Evolutionary conservation across 2,888 invertebrate genomes (phyloP), one percentile per base, ranked within the genome.

Genomic region (Ennomos quercinarius): DNA sequence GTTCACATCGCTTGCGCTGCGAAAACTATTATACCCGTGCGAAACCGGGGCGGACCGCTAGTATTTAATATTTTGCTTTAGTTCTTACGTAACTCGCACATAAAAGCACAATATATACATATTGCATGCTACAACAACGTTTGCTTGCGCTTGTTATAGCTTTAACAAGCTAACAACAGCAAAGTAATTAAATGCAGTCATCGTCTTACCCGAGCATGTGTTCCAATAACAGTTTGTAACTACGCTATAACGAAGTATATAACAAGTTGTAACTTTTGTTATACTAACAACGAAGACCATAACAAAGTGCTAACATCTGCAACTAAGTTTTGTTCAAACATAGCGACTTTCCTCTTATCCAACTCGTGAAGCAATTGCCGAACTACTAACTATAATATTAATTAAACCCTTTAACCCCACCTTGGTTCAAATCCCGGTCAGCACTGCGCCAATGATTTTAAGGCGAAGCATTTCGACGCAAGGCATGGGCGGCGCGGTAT

Each of bases 181-280:
- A 40, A 48, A 52, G 49, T 49, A 59, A 59, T 54, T 54, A 54
- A 58, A 59, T 53, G 37, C 39, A 41, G 53, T 37, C 41, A 48
- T 34, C 37, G 47, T 52, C 44, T 54, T 51, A 43, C 13, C 34
- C 48, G 12, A 57, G 37, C n/a, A 59, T 50, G 44, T 46, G 38
- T 49, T 54, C 41, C 38, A 54, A 45, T 53, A 44, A 49, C 54
- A 59, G 49, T 54, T 54, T 4, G n/a, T 40, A 54, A 50, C 58
- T 35, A 35, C n/a, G 37, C 13, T 12, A 34, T 40, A 59, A 44
- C 40, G 35, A 46, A 49, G 44, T 47, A n/a, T n/a, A n/a, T n/a
- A 39, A 39, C 17, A 52, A 35, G 27, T 27, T 27, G 27, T 27
- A 4, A 27, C 27, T 27, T 27, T 27, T 27, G 27, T 27, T 27